These are phyloP conservation scores for Pelusios castaneus DNA, from an alignment of 2,113 vertebrate genomes.

Conservation along the genomic window DNA sequence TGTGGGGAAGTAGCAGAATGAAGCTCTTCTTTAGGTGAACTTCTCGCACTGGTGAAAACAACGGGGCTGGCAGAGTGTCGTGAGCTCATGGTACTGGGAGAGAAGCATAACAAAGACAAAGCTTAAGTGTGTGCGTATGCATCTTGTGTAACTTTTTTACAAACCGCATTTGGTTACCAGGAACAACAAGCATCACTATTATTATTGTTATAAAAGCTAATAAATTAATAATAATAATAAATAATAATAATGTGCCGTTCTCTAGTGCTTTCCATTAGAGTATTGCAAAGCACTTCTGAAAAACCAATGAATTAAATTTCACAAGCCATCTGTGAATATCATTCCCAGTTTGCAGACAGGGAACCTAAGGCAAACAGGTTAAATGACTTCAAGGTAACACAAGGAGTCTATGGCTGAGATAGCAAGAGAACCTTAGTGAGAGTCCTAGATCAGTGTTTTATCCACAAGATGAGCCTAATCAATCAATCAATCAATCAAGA, in stretches of 20 bases:
- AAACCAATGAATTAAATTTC: background rate
- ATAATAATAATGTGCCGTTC: background rate
- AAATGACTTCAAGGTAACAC: background rate
- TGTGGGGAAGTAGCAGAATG: slow-evolving; percentile 86
- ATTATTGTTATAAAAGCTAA: fast-evolving
- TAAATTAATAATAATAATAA: no score
- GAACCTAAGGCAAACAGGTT: background rate
- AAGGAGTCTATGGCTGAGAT: background rate
- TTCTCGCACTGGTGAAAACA: slow-evolving; percentile 85
- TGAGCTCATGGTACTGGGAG: slow-evolving; percentile 82
- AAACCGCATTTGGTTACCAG: background rate
- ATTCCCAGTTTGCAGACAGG: background rate
- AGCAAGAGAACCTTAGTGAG: fast-evolving
- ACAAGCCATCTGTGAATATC: background rate
- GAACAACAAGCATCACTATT: background rate
- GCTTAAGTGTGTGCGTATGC: background rate
- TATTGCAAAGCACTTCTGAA: background rate
- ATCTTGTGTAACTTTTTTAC: background rate
- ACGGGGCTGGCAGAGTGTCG: slow-evolving; percentile 89
- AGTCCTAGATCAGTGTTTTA: background rate
- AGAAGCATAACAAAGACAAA: slow-evolving; percentile 70
- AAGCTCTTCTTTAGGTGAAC: slow-evolving; percentile 93
- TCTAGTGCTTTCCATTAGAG: background rate
- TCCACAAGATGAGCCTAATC: background rate
- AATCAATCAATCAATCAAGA: background rate